phyloP scores from a whole-genome alignment of 2,113 vertebrate genomes.

The Phainopepla nitens region DNA sequence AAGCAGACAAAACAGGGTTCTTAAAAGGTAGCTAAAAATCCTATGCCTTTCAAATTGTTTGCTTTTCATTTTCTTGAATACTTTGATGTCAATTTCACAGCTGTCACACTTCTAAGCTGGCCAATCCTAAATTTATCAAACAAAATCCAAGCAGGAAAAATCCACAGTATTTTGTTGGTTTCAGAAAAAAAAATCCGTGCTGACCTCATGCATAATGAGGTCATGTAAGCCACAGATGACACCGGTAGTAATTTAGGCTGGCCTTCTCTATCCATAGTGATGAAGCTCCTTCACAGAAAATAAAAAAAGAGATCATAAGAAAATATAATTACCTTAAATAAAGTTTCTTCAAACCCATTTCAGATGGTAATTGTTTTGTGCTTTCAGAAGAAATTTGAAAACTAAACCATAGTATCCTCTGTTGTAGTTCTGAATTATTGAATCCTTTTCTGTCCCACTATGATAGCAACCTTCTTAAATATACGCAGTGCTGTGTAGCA shows the following conservation, averaged over 20 bases:
- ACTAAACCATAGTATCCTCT: background rate
- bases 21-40: background rate
- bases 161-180: background rate
- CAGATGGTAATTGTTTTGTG: background rate
- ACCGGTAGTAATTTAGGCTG: background rate
- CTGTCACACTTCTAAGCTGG: background rate
- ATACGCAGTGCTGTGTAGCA: background rate
- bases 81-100: conserved; percentile 27
- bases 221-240: background rate
- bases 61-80: background rate
- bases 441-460: background rate
- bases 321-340: background rate
- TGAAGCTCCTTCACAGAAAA: background rate
- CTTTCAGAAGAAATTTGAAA: background rate
- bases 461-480: background rate
- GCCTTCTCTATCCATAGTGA: background rate
- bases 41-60: background rate
- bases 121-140: background rate
- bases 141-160: background rate
- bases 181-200: background rate
- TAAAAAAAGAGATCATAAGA: background rate
- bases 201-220: background rate
- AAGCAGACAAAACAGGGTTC: background rate
- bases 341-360: background rate
- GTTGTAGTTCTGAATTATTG: background rate